These are phyloP conservation scores for Didymodactylos carnosus DNA, from an alignment of 2,888 invertebrate genomes.

Conservation along the genomic window DNA sequence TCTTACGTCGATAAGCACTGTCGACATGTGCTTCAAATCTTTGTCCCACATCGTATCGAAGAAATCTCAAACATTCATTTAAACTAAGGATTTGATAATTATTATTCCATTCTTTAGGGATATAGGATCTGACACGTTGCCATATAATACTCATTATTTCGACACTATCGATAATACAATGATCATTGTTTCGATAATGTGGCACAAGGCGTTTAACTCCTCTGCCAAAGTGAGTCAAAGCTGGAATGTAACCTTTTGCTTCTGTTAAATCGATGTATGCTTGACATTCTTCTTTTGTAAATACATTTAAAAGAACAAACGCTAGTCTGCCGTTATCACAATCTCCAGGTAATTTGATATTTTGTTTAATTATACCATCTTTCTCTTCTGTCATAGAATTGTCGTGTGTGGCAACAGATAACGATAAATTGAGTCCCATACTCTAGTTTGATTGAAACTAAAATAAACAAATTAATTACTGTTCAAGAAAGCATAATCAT, in stretches of 20 bases:
- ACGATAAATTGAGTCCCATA: no score
- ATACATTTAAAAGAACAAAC: background rate
- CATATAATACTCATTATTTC: no score
- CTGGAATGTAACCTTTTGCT: background rate
- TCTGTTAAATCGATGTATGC: background rate
- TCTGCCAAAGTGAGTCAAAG: background rate
- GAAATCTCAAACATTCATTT: slow-evolving; percentile 22
- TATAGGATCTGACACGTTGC: slow-evolving; percentile 19
- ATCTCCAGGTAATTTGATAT: no score
- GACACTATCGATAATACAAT: no score
- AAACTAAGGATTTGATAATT: slow-evolving; percentile 18
- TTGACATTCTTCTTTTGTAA: background rate
- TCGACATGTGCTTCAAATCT: slow-evolving; percentile 23
- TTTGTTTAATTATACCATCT: no score
- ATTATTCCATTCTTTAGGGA: slow-evolving; percentile 20
- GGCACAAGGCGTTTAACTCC: no score
- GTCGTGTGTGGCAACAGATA: no score
- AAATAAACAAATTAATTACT: no score
- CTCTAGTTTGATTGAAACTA: no score
- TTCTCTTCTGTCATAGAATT: no score
- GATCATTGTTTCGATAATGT: no score
- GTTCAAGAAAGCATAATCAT: no score
- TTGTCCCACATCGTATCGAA: slow-evolving; percentile 23
- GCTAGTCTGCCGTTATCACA: background rate
- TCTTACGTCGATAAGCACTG: background rate